phyloP scores from a whole-genome alignment of 2,797 vertebrate species.

The Acropternis orthonyx region DNA sequence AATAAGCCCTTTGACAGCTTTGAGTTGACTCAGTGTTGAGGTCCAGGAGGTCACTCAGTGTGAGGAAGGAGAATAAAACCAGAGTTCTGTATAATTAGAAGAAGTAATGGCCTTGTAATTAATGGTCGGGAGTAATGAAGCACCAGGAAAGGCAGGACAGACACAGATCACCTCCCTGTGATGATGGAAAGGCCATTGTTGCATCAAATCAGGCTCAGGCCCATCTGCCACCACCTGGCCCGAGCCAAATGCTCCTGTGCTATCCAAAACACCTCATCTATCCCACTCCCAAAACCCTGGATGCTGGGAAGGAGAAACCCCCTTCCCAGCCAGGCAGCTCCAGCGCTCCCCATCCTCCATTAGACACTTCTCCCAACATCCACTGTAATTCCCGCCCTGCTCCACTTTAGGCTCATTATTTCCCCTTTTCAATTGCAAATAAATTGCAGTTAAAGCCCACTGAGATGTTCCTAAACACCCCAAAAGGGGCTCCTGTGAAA shows the following conservation, averaged over 20 bases:
- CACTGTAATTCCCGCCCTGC: not conserved
- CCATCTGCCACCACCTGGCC: not conserved
- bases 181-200: not conserved
- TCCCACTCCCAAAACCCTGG: not conserved
- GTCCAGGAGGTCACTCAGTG: rapidly evolving
- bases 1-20: not conserved
- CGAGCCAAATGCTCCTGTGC: not conserved
- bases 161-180: not conserved
- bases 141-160: not conserved
- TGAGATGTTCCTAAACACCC: rapidly evolving
- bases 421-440: not conserved
- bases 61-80: not conserved
- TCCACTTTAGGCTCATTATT: not conserved
- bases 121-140: not conserved
- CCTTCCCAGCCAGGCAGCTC: not conserved
- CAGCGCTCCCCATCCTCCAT: not conserved
- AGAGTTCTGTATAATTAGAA: not conserved
- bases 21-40: not conserved
- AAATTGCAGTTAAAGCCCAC: not conserved
- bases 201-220: not conserved
- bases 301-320: not conserved
- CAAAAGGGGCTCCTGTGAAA: not conserved
- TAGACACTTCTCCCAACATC: not conserved
- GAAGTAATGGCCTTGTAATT: not conserved
- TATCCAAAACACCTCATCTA: not conserved